Conservation (phyloP, 2,113 vertebrate genomes). For the Pterocles gutturalis region DNA sequence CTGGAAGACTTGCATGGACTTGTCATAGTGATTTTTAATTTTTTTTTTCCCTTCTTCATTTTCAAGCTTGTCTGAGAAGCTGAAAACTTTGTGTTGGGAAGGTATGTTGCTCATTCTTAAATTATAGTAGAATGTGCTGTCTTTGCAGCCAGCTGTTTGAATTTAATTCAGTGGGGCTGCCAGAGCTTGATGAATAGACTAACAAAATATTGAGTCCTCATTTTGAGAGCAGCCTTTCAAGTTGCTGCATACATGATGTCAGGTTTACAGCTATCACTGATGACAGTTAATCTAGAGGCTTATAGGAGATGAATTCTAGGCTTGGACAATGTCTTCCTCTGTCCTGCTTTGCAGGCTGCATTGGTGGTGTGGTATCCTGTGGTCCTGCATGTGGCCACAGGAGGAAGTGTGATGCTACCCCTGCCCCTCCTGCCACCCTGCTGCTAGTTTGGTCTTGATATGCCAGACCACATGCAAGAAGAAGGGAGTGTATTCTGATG, state of each 20-base stretch:
- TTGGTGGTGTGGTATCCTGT: background rate
- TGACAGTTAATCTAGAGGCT: background rate
- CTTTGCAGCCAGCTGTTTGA: background rate
- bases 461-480: background rate
- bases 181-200: background rate
- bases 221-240: background rate
- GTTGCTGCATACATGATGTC: background rate
- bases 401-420: background rate
- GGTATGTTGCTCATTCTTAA: background rate
- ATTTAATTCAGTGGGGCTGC: background rate
- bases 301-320: background rate
- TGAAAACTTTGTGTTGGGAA: background rate
- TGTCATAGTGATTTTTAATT: background rate
- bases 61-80: background rate
- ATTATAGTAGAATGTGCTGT: background rate
- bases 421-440: background rate
- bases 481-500: background rate
- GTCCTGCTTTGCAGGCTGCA: background rate
- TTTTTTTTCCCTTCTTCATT: background rate
- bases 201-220: background rate
- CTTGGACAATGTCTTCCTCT: background rate
- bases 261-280: background rate
- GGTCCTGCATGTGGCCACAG: rapidly evolving
- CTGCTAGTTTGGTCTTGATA: background rate
- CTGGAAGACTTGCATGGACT: background rate